A percentile compares a stretch with the other conserved stretches of the same genome.
Conservation (phyloP, 1,140 invertebrate species). For the Tribolium madens region DNA sequence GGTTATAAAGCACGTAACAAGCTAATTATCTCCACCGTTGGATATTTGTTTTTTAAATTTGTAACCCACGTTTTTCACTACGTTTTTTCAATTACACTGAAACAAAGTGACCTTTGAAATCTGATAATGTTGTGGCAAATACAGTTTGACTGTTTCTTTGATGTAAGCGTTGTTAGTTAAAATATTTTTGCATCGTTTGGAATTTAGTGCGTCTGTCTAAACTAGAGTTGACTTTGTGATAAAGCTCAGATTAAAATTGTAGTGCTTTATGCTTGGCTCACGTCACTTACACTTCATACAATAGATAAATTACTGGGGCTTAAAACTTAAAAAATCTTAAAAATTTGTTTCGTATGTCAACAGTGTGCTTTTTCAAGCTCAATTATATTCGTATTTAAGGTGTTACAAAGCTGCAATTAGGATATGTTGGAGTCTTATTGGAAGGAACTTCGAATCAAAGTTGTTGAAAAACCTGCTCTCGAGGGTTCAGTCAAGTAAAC, state of each 20-base stretch:
- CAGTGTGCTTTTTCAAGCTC: background rate
- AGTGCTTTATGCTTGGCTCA: conserved; percentile 38
- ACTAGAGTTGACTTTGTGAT: conserved; percentile 33
- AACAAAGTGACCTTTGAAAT: no score
- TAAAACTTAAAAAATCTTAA: conserved; percentile 45
- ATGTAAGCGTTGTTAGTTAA: background rate
- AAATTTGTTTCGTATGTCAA: background rate
- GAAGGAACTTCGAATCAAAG: background rate
- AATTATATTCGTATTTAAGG: no score
- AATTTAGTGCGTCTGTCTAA: conserved; percentile 15
- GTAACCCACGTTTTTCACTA: background rate
- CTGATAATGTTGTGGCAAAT: background rate
- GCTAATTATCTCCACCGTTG: background rate
- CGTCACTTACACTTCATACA: conserved; percentile 50
- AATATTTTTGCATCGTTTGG: background rate
- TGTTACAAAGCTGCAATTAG: no score
- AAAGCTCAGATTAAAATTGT: conserved; percentile 47
- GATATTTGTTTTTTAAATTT: conserved; percentile 11
- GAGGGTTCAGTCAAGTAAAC: conserved; percentile 8
- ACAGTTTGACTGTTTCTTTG: background rate
- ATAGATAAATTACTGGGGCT: conserved; percentile 44
- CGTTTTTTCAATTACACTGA: background rate
- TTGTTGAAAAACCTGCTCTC: background rate
- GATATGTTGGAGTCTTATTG: no score
- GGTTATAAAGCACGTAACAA: conserved; percentile 1